Evolutionary conservation across 2,888 invertebrate species (phyloP).

Genomic region (Metallyticus violacea): DNA sequence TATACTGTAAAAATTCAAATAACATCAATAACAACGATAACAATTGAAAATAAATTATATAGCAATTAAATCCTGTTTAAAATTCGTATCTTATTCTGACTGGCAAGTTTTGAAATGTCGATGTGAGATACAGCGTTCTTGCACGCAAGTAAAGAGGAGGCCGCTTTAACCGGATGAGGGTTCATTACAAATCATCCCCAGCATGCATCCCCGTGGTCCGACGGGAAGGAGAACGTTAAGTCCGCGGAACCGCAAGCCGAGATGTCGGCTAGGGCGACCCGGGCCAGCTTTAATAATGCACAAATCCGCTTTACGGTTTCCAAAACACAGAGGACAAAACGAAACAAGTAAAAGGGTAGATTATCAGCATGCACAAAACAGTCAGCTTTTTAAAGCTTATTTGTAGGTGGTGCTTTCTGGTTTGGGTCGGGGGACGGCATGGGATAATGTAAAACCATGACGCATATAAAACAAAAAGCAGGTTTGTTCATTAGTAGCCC

Average conservation of each 20-base stretch:
- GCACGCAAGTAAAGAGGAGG: neutral
- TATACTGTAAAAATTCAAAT: too few relatives aligned
- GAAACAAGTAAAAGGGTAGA: slow-evolving; percentile 6
- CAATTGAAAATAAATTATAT: too few relatives aligned
- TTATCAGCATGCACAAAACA: neutral
- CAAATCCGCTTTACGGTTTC: slow-evolving; percentile 11
- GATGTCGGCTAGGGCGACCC: neutral
- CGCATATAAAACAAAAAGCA: neutral
- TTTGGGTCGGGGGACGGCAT: neutral
- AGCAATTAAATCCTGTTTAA: too few relatives aligned
- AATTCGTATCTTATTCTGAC: too few relatives aligned
- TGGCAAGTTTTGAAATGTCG: too few relatives aligned
- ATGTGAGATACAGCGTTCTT: neutral
- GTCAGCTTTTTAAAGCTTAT: neutral
- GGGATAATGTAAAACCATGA: neutral
- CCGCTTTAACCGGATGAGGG: slow-evolving; percentile 7
- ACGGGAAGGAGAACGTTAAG: neutral
- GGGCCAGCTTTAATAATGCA: slow-evolving; percentile 1
- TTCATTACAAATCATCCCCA: slow-evolving; percentile 4
- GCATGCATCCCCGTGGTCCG: neutral
- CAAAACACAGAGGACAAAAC: neutral
- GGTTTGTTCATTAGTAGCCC: slow-evolving; percentile 6
- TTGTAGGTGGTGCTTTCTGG: neutral
- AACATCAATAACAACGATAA: too few relatives aligned
- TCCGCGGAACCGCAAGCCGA: neutral